Evolutionary conservation across 2,888 invertebrate species (phyloP), one percentile per base, ranked within the genome.

Genomic region (Neoaliturus tenellus): DNA sequence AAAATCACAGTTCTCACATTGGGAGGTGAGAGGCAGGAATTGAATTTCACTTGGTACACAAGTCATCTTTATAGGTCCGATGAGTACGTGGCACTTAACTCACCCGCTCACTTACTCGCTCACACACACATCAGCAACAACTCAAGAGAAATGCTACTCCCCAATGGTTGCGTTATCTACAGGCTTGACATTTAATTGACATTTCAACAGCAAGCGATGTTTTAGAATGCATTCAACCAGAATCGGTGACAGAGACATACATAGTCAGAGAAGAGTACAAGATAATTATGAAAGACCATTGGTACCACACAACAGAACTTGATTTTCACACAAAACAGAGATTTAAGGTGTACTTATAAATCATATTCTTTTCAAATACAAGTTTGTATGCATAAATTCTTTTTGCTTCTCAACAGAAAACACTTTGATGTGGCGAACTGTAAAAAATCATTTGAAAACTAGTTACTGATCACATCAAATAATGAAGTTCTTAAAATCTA

Each of bases 11-110:
- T 84, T 85, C 78, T 82, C 75, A 84, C 80, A 81, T 81, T 85
- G 85, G 86, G 85, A 84, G 84, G 83, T 86, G 81, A 75, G 85
- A 86, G 86, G 86, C 86, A 86, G 86, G 86, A 86, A 81, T 84
- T 67, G 41, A 81, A 71, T 51, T 78, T 78, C 51, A 78, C 78
- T 71, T 82, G 44, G n/a, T 82, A 73, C 35, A 58, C 69, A 41
- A 44, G 41, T 69, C n/a, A n/a, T n/a, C n/a, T n/a, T n/a, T n/a
- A n/a, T n/a, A n/a, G n/a, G n/a, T 41, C 69, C 17, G 25, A 17
- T 81, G 35, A 31, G 58, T 67, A 35, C 0, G 33, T 48, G 71
- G 33, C 51, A 81, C 81, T n/a, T 31, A 41, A 62, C 31, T 41
- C 28, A 62, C 39, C 25, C 39, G n/a, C 44, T 25, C 55, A 51